phyloP scores from a whole-genome alignment of 64 coral and sea anemone species.

The Porites lutea region DNA sequence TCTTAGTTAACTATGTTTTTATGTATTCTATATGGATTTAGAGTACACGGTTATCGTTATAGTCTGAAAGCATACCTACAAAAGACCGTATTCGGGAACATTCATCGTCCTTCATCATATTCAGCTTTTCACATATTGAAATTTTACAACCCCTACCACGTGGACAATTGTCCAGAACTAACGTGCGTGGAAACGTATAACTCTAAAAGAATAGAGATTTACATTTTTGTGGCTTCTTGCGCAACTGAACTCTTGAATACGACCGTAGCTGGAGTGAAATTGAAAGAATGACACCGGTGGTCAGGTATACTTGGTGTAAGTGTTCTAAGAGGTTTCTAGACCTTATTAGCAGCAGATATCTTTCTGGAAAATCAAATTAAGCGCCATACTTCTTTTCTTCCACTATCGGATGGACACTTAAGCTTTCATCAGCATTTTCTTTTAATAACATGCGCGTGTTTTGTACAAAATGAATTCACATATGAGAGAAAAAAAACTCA shows the following conservation, averaged over 20 bases:
- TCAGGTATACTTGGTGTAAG: neutral
- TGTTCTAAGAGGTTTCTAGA: neutral
- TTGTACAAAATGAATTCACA: no score
- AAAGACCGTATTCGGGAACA: neutral
- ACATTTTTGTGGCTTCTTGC: slow-evolving; percentile 25
- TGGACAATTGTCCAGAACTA: slow-evolving; percentile 21
- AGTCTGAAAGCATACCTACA: neutral
- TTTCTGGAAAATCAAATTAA: no score
- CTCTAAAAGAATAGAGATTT: neutral
- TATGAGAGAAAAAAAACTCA: no score
- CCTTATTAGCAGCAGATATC: no score
- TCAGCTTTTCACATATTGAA: slow-evolving; percentile 12
- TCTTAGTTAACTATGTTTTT: neutral
- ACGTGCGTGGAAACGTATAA: neutral
- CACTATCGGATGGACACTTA: no score
- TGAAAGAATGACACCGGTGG: neutral
- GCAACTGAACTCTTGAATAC: neutral
- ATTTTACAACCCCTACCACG: slow-evolving; percentile 1
- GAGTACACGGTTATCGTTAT: neutral
- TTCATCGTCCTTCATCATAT: neutral
- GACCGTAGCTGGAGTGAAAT: neutral
- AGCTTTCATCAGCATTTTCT: no score
- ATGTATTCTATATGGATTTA: neutral
- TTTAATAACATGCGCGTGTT: no score
- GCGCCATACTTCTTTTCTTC: no score